Base-by-base conservation (phyloP, 2,888 invertebrate genomes). In the Apocheima hispidaria region DNA sequence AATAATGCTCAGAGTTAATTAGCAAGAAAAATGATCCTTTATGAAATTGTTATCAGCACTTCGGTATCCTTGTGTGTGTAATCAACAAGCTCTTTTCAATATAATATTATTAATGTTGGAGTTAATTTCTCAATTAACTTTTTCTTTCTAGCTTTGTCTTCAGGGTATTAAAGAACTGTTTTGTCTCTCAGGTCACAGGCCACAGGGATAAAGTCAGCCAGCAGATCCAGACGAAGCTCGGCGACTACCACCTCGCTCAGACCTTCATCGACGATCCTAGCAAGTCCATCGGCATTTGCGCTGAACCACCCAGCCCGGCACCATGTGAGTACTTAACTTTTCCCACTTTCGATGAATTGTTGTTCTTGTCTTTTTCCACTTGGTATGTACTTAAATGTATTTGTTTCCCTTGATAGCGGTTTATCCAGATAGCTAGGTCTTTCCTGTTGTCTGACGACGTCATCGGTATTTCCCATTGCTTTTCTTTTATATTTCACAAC, bases 201-300 rank as follows among this genome's bases (percentile, higher is more conserved):
- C 93, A 89, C 84, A 82, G 84, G 72, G 95, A 95, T 82, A 93
- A 92, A 69, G 93, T 94, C 70, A 95, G 94, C 74, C 95, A 95
- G 82, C 95, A 96, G 84, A 96, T 96, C 76, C 95, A 95, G 84
- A 95, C 94, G 72, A 95, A 94, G 81, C 92, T 96, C 65, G 96
- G 96, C 64, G 95, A 95, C 85, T 96, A 95, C 86, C 93, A 94
- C 64, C 90, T 94, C 72, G 94, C 96, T 65, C 95, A 95, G 86
- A 94, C 94, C 71, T 92, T 95, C 73, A 90, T 95, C 76, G 94
- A 94, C 76, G 95, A 95, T 78, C 94, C 95, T 64, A 93, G 94
- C 77, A 93, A 94, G 70, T 92, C 95, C 70, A 95, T 96, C 73
- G 96, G 96, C 60, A 94, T 96, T 73, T 96, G 96, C 79, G 95